Evolutionary conservation across 2,113 vertebrate genomes (phyloP).

Genomic region (Callionymus lyra): DNA sequence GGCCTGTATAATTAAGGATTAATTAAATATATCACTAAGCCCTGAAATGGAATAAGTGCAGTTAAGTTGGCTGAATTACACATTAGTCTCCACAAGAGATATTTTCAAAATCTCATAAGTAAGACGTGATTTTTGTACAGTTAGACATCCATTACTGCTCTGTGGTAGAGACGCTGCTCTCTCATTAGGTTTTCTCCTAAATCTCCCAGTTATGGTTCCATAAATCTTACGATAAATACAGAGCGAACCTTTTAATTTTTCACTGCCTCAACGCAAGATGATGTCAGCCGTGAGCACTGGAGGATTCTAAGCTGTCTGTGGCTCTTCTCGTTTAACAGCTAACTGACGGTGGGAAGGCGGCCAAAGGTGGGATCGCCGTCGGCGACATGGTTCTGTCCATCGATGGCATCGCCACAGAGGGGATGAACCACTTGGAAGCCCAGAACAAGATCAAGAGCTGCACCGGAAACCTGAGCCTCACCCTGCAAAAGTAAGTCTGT

Average conservation of each 20-base stretch:
- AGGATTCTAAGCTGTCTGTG: conserved; percentile 14
- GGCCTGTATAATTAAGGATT: no score
- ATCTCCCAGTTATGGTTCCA: conserved; percentile 12
- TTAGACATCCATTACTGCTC: no score
- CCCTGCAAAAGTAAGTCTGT: conserved; percentile 84
- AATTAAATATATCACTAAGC: no score
- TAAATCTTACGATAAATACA: conserved; percentile 27
- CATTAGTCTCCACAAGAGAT: no score
- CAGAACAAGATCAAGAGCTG: conserved; percentile 97
- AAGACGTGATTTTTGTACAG: no score
- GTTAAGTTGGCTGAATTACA: no score
- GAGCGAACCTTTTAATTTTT: not conserved
- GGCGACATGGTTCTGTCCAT: conserved; percentile 90
- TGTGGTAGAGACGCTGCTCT: conserved; percentile 3
- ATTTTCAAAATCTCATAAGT: no score
- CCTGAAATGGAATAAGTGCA: no score
- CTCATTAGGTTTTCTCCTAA: conserved; percentile 24
- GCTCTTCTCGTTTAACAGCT: conserved; percentile 68
- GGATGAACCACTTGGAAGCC: conserved; percentile 96
- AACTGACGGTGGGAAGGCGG: conserved; percentile 83
- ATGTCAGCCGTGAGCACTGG: conserved; percentile 2
- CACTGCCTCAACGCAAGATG: not conserved
- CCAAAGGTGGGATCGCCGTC: conserved; percentile 75
- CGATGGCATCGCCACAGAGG: conserved; percentile 81
- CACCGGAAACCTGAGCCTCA: conserved; percentile 82